These are phyloP conservation scores for Hecatera dysodea DNA, from an alignment of 2,888 invertebrate genomes.

Conservation along the genomic window DNA sequence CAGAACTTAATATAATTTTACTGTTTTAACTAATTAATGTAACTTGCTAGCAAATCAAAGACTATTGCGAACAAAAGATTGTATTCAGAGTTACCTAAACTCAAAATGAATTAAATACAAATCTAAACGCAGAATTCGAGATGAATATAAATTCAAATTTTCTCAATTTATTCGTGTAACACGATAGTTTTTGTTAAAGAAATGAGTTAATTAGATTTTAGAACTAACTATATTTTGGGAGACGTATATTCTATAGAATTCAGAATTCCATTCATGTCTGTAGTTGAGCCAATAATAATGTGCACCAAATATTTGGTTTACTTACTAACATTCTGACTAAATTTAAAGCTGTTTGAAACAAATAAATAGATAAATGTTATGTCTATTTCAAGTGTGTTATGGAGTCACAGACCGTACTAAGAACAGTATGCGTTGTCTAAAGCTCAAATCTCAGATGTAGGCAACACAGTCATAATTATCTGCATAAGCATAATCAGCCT, in stretches of 20 bases:
- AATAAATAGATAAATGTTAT: no score
- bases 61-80: not conserved
- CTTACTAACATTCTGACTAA: no score
- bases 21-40: not conserved
- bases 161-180: constrained; percentile 22
- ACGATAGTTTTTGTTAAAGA: constrained; percentile 14
- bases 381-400: no score
- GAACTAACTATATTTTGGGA: not conserved
- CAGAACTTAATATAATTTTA: not conserved
- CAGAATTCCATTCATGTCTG: not conserved
- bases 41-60: not conserved
- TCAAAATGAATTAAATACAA: constrained; percentile 27
- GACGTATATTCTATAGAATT: no score
- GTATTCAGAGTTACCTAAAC: constrained; percentile 5
- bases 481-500: no score
- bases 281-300: constrained; percentile 5
- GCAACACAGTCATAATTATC: no score
- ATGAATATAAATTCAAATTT: constrained; percentile 22
- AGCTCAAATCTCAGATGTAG: no score
- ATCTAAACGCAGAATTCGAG: constrained; percentile 21
- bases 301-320: not conserved
- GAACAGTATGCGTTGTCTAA: no score
- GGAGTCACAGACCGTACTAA: no score
- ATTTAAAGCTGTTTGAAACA: no score
- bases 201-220: constrained; percentile 23